Base-by-base conservation (phyloP, 2,888 invertebrate species). In the Coelogynopora nodosa region DNA sequence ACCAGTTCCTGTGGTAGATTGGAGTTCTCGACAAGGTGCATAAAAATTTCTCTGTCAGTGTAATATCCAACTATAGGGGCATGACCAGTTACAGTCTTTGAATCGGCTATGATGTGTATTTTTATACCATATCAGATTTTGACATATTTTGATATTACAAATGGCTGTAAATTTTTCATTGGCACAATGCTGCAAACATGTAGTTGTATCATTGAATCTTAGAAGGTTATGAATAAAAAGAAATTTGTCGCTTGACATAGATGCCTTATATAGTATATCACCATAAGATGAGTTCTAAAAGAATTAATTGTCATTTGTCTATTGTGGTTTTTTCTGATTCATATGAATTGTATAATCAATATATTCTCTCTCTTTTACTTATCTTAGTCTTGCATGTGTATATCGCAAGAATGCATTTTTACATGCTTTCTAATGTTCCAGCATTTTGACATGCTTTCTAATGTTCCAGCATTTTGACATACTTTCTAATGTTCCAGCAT, bases 31-130 rank as follows among this genome's bases (percentile, higher is more conserved):
- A 74, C 74, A 74, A 74, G 74, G 5, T 26, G 74, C 27, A n/a
- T 74, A 23, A 74, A 74, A 74, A 74, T 74, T 74, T 74, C 74
- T 23, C 18, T 74, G 23, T 26, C 74, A 13, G 18, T 23, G 2
- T 74, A 74, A 74, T 74, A 74, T 74, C 74, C 74, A 74, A 74
- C 74, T 23, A 26, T 26, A 5, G 27, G 74, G 27, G 74, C 2
- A 74, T 13, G 23, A 13, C 74, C 23, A 74, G 74, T 74, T 26
- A 74, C 74, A 74, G 5, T 5, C 74, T 26, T 74, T 26, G 74
- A 74, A 74, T 74, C 74, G 23, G 74, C 18, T 74, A 74, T 74
- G 18, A 74, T 74, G 74, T 74, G 74, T 23, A 74, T 74, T 26
- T 74, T 74, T 10, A 74, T 74, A 2, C 23, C 74, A 74, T 74